phyloP scores from a whole-genome alignment of 1,140 invertebrate genomes.

The Pseudomyrmex concolor region DNA sequence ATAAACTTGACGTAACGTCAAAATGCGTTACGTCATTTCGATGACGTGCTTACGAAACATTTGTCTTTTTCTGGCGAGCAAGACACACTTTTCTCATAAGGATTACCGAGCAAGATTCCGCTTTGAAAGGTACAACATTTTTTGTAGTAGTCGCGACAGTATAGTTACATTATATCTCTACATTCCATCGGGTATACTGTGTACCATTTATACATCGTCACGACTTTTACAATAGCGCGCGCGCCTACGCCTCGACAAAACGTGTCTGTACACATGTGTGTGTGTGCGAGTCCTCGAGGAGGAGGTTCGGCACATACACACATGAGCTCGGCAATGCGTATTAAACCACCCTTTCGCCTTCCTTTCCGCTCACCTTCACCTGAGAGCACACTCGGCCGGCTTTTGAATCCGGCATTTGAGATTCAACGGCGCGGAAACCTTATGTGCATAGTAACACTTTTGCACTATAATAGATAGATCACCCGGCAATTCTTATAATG shows the following conservation, averaged over 20 bases:
- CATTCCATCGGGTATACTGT: slow-evolving; percentile 29
- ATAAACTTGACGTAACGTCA: slow-evolving; percentile 18
- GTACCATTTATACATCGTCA: slow-evolving; percentile 14
- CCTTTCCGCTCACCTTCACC: slow-evolving; percentile 68
- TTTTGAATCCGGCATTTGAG: slow-evolving; percentile 59
- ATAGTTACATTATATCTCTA: slow-evolving; percentile 43
- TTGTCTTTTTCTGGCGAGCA: slow-evolving; percentile 13
- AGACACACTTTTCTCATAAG: slow-evolving; percentile 33
- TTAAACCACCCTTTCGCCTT: slow-evolving; percentile 72
- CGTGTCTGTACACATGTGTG: background rate
- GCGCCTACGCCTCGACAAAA: slow-evolving; percentile 14
- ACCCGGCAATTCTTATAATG: too few relatives aligned
- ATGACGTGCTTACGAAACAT: slow-evolving; percentile 42
- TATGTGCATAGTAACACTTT: slow-evolving; percentile 14
- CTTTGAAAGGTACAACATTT: slow-evolving; percentile 35
- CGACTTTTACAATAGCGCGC: background rate
- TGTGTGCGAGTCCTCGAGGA: slow-evolving; percentile 18
- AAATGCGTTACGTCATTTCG: slow-evolving; percentile 37
- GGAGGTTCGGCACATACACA: slow-evolving; percentile 6
- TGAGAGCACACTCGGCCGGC: slow-evolving; percentile 24
- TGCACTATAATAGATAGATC: background rate
- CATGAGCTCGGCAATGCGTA: slow-evolving; percentile 60
- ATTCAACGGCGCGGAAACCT: slow-evolving; percentile 17
- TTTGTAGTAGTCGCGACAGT: slow-evolving; percentile 21
- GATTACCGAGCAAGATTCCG: slow-evolving; percentile 29